Base-by-base conservation (phyloP, 2,888 invertebrate species). In the Malacosoma neustria region DNA sequence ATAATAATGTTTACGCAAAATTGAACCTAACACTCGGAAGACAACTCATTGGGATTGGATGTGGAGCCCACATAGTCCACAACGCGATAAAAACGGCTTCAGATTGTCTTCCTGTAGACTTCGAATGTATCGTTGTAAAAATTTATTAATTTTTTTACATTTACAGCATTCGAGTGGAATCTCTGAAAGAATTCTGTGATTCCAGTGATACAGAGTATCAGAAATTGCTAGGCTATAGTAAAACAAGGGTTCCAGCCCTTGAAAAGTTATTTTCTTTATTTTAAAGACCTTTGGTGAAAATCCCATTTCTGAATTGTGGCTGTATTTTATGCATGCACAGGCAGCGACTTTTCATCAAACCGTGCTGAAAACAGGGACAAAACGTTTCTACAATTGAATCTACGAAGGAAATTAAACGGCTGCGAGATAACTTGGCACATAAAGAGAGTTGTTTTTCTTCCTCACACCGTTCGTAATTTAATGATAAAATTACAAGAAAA, bases 141-240 rank as follows among this genome's bases (percentile, higher is more conserved):
- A 43, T 38, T 37, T 43, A 43, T 29, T 40, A 14, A 33, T 40
- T 37, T 15, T 15, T 15, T 5, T 15, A 15, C 15, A 15, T 15
- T 5, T 15, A 15, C 5, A 15, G 15, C 15, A 5, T 15, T 15
- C 15, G 15, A 15, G 40, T 43, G 30, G 40, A 42, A 42, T 30
- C 40, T 38, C 32, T 58, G 12, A 57, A 60, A 49, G 48, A 53
- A 34, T 51, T 57, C 40, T 61, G 56, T 46, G 48, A 54, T 32
- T 40, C 41, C 13, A 48, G 46, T 37, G 49, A 56, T 11, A 49
- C 37, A 30, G 40, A 46, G 13, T 40, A 44, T 47, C 15, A 15
- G 4, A 15, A 15, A 15, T 6, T 15, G 15, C 15, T 15, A 6
- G 15, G 15, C 15, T 15, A 45, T 34, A 42, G 45, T 38, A 43